Conservation (phyloP, 2,113 vertebrate genomes). For the Trogon melanurus region DNA sequence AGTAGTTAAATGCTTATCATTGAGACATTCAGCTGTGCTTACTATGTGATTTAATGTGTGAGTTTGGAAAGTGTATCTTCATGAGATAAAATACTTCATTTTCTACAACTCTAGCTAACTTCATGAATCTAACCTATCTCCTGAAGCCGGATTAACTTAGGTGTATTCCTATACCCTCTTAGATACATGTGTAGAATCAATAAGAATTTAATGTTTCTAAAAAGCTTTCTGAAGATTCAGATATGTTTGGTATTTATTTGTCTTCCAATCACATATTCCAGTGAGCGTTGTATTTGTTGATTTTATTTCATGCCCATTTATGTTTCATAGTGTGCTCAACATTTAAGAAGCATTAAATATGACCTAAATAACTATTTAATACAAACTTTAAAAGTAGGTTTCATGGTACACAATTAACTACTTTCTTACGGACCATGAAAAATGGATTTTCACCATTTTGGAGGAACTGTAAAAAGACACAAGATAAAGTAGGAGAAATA, state of each 20-base stretch:
- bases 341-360: neutral
- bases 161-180: neutral
- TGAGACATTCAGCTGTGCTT: neutral
- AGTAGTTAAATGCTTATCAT: neutral
- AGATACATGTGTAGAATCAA: neutral
- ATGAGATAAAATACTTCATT: neutral
- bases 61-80: neutral
- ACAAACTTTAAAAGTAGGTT: neutral
- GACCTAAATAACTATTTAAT: conserved; percentile 5
- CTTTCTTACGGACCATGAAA: neutral
- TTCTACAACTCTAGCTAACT: neutral
- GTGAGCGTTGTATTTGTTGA: neutral
- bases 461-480: neutral
- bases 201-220: neutral
- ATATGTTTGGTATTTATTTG: neutral
- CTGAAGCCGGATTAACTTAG: neutral
- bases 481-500: neutral
- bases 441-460: conserved; percentile 31
- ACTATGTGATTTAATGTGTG: neutral
- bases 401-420: neutral
- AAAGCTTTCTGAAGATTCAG: neutral
- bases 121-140: neutral
- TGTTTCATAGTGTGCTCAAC: neutral
- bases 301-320: neutral
- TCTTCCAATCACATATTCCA: neutral